A percentile compares a stretch with the other conserved stretches of the same genome.
These are phyloP conservation scores for Drosophila antonietae DNA, from an alignment of 2,888 invertebrate species.

Conservation along the genomic window DNA sequence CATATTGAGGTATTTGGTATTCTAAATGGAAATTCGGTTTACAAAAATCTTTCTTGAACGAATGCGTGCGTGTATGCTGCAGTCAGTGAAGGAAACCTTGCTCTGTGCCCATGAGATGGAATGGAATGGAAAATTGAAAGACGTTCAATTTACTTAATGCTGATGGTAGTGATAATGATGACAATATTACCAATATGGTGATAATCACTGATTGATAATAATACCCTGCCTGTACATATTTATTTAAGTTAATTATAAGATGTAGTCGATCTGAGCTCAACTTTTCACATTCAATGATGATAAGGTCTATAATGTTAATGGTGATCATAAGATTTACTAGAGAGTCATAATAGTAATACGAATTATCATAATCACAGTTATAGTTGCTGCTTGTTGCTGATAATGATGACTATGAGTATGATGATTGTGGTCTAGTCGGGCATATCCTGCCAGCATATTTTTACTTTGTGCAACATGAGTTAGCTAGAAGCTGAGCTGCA, in stretches of 20 bases:
- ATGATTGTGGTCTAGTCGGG: neutral
- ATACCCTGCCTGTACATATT: too few species aligned
- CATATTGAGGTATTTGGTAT: neutral
- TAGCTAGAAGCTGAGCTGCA: neutral
- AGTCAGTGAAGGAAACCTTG: neutral
- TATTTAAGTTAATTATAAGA: too few species aligned
- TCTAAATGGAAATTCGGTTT: neutral
- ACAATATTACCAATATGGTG: too few species aligned
- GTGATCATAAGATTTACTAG: neutral
- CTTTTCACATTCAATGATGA: neutral
- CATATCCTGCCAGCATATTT: neutral
- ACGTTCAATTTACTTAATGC: neutral
- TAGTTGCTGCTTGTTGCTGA: neutral
- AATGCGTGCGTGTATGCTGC: neutral
- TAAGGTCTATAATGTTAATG: neutral
- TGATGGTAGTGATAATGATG: neutral
- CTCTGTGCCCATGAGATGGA: neutral
- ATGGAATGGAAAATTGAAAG: neutral
- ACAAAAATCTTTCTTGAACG: neutral
- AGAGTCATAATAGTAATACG: neutral
- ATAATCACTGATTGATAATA: too few species aligned
- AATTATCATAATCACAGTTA: neutral
- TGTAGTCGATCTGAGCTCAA: too few species aligned
- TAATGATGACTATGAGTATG: neutral
- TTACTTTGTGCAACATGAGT: neutral